Conservation (phyloP, 2,888 invertebrate genomes). For the Icerya purchasi region DNA sequence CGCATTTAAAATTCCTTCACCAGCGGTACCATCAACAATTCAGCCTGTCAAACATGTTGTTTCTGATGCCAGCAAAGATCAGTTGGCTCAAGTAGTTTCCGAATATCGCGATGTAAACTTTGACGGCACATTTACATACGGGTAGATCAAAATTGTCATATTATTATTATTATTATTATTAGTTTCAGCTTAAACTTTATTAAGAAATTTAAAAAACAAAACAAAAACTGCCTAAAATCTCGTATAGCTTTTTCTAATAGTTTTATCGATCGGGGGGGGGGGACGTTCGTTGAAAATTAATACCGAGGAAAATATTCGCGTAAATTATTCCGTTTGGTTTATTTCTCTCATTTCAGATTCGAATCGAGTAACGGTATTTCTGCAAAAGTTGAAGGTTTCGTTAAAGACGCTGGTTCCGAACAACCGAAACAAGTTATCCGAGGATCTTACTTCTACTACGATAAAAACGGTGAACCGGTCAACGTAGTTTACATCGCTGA, state of each 20-base stretch:
- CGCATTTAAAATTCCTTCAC: too few species aligned
- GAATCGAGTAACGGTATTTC: conserved; percentile 35
- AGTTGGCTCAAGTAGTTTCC: conserved; percentile 22
- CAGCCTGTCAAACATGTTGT: too few species aligned
- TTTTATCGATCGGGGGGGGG: too few species aligned
- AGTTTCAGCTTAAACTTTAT: too few species aligned
- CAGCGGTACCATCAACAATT: too few species aligned
- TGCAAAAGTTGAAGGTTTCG: conserved; percentile 29
- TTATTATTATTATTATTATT: too few species aligned
- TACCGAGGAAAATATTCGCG: background rate
- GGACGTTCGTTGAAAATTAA: background rate
- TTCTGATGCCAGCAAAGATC: conserved; percentile 3
- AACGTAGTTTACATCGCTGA: conserved; percentile 20
- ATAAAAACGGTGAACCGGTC: conserved; percentile 20
- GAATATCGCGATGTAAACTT: conserved; percentile 27
- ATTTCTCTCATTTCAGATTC: conserved; percentile 20
- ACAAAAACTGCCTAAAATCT: too few species aligned
- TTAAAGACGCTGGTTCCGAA: conserved; percentile 21
- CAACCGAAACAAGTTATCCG: conserved; percentile 19
- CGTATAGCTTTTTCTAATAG: too few species aligned
- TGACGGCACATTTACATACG: conserved; percentile 36
- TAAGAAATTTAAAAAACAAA: too few species aligned
- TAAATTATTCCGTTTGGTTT: background rate
- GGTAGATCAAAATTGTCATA: too few species aligned
- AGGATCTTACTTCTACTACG: conserved; percentile 20